Base-by-base conservation (phyloP, 2,113 vertebrate species). In the Phaethornis superciliosus region DNA sequence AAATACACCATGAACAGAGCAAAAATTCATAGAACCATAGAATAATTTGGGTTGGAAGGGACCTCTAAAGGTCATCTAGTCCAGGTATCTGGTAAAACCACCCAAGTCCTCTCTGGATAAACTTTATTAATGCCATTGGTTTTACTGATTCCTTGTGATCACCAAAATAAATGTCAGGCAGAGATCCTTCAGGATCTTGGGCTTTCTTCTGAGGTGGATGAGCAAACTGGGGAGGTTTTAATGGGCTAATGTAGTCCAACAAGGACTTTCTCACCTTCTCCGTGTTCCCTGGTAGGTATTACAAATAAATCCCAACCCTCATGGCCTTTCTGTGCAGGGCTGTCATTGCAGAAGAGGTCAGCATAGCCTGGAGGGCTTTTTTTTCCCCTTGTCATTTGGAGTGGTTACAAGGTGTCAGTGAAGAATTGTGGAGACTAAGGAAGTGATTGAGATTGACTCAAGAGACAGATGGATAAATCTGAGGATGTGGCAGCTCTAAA, bases 181-280 rank as follows among this genome's bases (percentile, higher is more conserved):
- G 54, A 56, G n/a, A 22, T 70, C n/a, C 40, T 33, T 88, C 40
- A 19, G 19, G 10, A 3, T 60, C 16, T 15, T 47, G 30, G 12
- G 0, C 58, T 89, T 81, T 77, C 67, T 82, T 35, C 47, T 77
- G 35, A 20, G 15, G 46, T 74, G 46, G 9, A 4, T 70, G 68
- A 85, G 55, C 71, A 74, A n/a, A 52, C 44, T 64, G 70, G 87
- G 88, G 87, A 90, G 49, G 42, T 56, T 92, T 82, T 91, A 68
- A 46, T 35, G 69, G n/a, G 37, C 60, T 82, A 8, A 30, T 60
- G 64, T 9, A 47, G 84, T 67, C 70, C 70, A 42, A 4, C 58
- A n/a, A 74, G 71, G 69, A 55, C 42, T 63, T 82, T 71, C 79
- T 70, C 71, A 84, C 64, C 62, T 76, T 94, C 82, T 79, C 19